phyloP scores from a whole-genome alignment of 1,140 invertebrate species.

The Microplitis demolitor region DNA sequence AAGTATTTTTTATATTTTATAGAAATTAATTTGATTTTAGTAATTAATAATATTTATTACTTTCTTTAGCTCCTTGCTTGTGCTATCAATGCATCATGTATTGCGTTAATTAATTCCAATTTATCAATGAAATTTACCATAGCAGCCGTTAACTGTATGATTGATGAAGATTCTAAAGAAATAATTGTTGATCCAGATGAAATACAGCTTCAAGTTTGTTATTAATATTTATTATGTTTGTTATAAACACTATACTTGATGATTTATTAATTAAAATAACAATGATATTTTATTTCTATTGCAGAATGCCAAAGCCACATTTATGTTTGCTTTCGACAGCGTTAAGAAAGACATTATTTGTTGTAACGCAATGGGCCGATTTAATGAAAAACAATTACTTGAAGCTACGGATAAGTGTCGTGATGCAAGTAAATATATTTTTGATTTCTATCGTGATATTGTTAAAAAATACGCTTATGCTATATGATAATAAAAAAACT shows the following conservation, averaged over 20 bases:
- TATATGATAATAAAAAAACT: constrained; percentile 45
- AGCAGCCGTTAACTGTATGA: constrained; percentile 76
- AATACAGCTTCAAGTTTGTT: constrained; percentile 58
- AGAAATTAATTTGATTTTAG: constrained; percentile 32
- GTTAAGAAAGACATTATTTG: constrained; percentile 67
- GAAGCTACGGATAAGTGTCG: constrained; percentile 69
- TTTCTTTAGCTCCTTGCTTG: constrained; percentile 72
- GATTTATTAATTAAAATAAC: constrained; percentile 11
- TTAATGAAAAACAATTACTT: constrained; percentile 68
- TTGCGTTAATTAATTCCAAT: constrained; percentile 81
- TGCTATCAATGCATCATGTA: constrained; percentile 79
- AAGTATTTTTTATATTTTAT: constrained; percentile 39
- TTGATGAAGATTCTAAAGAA: constrained; percentile 66
- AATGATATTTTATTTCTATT: constrained; percentile 32
- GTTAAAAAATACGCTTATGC: constrained; percentile 64
- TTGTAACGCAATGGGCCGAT: constrained; percentile 71
- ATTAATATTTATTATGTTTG: constrained; percentile 5
- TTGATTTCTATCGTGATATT: constrained; percentile 73
- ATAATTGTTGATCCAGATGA: constrained; percentile 71
- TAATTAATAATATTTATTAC: constrained; percentile 45
- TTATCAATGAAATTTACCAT: constrained; percentile 79
- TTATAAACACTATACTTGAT: not conserved
- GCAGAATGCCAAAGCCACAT: constrained; percentile 61
- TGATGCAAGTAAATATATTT: constrained; percentile 68
- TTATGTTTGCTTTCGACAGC: constrained; percentile 76